These are phyloP conservation scores for Empidonax traillii DNA, from an alignment of 2,113 vertebrate genomes.

Conservation along the genomic window DNA sequence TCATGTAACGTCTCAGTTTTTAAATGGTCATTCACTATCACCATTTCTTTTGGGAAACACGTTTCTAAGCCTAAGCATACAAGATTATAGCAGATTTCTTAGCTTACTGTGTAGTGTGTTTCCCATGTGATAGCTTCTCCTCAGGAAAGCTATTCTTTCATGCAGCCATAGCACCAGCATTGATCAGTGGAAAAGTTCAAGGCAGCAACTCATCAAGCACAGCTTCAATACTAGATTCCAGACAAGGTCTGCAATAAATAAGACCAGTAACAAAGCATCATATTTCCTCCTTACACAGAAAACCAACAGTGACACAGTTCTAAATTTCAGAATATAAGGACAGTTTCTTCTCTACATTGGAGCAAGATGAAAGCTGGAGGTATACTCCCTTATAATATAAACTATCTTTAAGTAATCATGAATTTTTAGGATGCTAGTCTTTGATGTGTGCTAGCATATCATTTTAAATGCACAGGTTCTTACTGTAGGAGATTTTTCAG, in stretches of 20 bases:
- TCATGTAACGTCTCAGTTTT: constrained; percentile 64
- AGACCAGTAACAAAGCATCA: constrained; percentile 76
- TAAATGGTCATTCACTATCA: constrained; percentile 61
- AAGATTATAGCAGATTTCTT: constrained; percentile 65
- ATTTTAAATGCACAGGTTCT: constrained; percentile 44
- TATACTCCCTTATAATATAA: constrained; percentile 36
- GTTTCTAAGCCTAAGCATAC: constrained; percentile 57
- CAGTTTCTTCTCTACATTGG: constrained; percentile 32
- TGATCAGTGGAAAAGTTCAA: constrained; percentile 84
- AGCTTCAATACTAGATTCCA: constrained; percentile 78
- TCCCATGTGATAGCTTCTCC: constrained; percentile 69
- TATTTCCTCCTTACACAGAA: constrained; percentile 75
- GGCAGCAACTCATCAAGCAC: constrained; percentile 79
- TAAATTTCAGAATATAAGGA: constrained; percentile 68
- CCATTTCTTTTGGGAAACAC: constrained; percentile 43
- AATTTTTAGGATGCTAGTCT: constrained; percentile 37
- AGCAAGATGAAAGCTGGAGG: constrained; percentile 34
- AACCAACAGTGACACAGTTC: constrained; percentile 68
- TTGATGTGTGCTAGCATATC: constrained; percentile 38
- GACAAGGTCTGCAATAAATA: constrained; percentile 82
- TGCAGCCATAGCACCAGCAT: constrained; percentile 72
- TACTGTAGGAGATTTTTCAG: constrained; percentile 24
- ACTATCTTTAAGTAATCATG: constrained; percentile 13
- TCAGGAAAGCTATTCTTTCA: constrained; percentile 76
- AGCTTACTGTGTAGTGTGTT: constrained; percentile 55